These are phyloP conservation scores for Drosophila lowei DNA, from an alignment of 1,140 invertebrate species.

Conservation along the genomic window DNA sequence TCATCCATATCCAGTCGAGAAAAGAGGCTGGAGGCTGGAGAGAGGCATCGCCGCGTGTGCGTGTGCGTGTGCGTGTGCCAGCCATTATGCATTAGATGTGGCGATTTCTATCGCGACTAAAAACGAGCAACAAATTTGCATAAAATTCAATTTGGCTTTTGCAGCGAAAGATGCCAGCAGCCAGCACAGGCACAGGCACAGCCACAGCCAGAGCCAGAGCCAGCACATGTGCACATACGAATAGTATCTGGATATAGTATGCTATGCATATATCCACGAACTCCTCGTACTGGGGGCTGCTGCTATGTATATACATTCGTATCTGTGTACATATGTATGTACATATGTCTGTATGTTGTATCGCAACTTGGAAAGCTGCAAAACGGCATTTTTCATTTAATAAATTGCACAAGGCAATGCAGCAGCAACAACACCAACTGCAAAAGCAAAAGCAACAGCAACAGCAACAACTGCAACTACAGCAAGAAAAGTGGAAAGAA, in stretches of 20 bases:
- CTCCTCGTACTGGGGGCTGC: background rate
- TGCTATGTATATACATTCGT: no score
- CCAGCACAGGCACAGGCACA: constrained; percentile 4
- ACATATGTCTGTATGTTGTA: constrained; percentile 34
- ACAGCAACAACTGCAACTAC: constrained; percentile 28
- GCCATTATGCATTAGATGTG: constrained; percentile 79
- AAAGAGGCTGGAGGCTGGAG: background rate
- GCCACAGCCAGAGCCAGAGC: no score
- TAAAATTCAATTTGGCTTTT: constrained; percentile 76
- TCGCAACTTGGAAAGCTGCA: constrained; percentile 78
- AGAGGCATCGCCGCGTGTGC: constrained; percentile 2
- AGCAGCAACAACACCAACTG: constrained; percentile 35
- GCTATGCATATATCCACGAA: constrained; percentile 15
- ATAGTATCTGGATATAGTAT: constrained; percentile 9
- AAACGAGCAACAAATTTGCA: constrained; percentile 73
- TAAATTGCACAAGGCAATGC: constrained; percentile 80
- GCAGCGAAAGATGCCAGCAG: constrained; percentile 56
- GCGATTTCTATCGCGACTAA: constrained; percentile 65
- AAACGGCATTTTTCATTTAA: constrained; percentile 82
- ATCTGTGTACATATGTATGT: background rate
- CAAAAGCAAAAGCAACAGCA: constrained; percentile 3
- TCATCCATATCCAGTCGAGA: constrained; percentile 25
- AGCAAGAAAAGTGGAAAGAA: constrained; percentile 56
- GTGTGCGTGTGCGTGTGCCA: constrained; percentile 35
- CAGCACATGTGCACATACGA: constrained; percentile 14